Evolutionary conservation across 2,113 vertebrate genomes (phyloP), one percentile per base, ranked within the genome.

Genomic region (Aplodontia rufa): DNA sequence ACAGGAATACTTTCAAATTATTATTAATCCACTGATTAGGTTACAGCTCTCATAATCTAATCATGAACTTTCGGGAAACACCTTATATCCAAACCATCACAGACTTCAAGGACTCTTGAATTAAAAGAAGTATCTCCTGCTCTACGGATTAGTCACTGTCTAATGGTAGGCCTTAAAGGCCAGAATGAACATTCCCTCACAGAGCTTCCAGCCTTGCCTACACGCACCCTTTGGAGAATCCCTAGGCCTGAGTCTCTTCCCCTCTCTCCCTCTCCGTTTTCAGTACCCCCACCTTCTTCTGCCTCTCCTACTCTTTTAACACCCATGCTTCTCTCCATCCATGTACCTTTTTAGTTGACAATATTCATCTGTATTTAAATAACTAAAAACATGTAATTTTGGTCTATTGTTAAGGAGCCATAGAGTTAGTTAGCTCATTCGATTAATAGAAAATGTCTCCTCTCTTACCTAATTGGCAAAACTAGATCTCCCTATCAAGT

Each of bases 401-500:
- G 87, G 84, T 28, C 62, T 74, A 80, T 14, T 80, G 75, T 69
- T 30, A 96, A 91, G 13, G 17, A 94, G 17, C 13, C 87, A 26
- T 58, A 96, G 81, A 82, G 30, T 85, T 49, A 82, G 30, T 85
- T 49, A 58, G 62, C 49, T 75, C 30, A 40, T 72, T 80, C 26
- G 40, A 69, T 78, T 88, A 90, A 88, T 11, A 82, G 47, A 82
- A 90, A 72, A 85, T 40, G 35, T 81, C n/a, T 92, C 87, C 8
- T 87, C 72, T 95, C 14, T 45, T 86, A 71, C 32, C 49, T 93
- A 94, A 71, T 22, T 51, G 53, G 64, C 26, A 88, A 93, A 95
- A 81, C 74, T 74, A 79, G 49, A 37, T 19, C 37, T 92, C 42
- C 60, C n/a, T 79, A 53, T 95, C 76, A 96, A 87, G 40, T 42